Conservation (phyloP, 2,113 vertebrate genomes). For the Chamaetylas fuelleborni region DNA sequence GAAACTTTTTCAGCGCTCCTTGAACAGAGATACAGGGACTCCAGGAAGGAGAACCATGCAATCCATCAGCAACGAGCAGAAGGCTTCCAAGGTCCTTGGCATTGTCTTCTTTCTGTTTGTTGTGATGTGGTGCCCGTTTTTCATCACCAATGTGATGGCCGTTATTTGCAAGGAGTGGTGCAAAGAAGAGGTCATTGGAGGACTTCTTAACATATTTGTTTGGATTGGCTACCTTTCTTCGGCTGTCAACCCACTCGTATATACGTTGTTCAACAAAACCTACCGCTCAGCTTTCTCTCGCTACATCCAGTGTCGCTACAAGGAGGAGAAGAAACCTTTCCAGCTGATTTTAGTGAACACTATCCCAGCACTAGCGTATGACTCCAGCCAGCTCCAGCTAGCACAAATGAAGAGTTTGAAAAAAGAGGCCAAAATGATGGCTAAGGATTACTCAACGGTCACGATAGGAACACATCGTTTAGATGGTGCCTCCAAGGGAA, state of each 20-base stretch:
- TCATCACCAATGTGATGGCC: constrained; percentile 93
- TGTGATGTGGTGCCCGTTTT: constrained; percentile 98
- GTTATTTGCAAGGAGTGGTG: constrained; percentile 86
- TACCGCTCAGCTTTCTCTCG: constrained; percentile 90
- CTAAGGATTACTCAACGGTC: constrained; percentile 68
- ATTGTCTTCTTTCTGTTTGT: constrained; percentile 97
- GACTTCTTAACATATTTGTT: constrained; percentile 91
- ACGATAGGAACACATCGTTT: constrained; percentile 58
- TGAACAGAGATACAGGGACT: constrained; percentile 75
- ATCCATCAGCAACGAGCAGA: constrained; percentile 95
- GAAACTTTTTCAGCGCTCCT: constrained; percentile 85
- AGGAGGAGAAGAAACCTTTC: constrained; percentile 86
- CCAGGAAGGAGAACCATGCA: constrained; percentile 88
- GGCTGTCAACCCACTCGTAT: constrained; percentile 92
- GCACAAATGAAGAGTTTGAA: constrained; percentile 72
- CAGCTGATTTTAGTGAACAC: constrained; percentile 94
- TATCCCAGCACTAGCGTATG: constrained; percentile 87
- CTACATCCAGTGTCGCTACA: constrained; percentile 90
- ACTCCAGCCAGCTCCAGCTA: constrained; percentile 81
- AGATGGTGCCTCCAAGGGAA: constrained; percentile 60
- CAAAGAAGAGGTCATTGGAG: constrained; percentile 76
- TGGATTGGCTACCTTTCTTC: constrained; percentile 98
- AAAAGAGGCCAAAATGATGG: constrained; percentile 67
- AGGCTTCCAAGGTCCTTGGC: constrained; percentile 95
- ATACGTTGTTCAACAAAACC: constrained; percentile 93